Base-by-base conservation (phyloP, 2,113 vertebrate species). In the Cathartes aura region DNA sequence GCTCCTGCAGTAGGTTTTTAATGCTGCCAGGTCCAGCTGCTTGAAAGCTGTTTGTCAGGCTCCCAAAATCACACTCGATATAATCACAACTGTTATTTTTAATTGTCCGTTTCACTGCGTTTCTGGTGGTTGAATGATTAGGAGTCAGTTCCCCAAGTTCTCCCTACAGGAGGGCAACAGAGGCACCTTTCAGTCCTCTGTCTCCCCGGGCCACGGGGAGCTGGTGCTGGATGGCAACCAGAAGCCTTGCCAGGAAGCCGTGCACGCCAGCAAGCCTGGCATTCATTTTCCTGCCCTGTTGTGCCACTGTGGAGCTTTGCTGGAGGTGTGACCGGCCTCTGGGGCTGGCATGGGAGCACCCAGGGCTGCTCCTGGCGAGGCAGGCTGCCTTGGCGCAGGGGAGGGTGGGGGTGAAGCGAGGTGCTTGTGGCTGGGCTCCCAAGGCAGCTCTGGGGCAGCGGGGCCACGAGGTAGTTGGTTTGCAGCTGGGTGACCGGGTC, bases 1-100 rank as follows among this genome's bases (percentile, higher is more conserved):
- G 71, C 88, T 97, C 90, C 82, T 78, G 88, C 76, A 19, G 71
- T 42, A 24, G 53, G 23, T 9, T 94, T 87, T 87, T 6, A 36
- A 43, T 1, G 42, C 62, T 75, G 74, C 81, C 91, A 94, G 73
- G 26, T 59, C 64, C 87, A 71, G 78, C 96, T 93, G 85, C 92
- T 80, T 82, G 63, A 38, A 36, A 45, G 45, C 43, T 3, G 6
- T 14, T 84, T 82, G 73, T 66, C 93, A 90, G 38, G 74, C 79
- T 95, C 90, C 90, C 89, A 52, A 63, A 84, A 85, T 22, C 93
- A 23, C 63, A 3, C 82, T 90, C n/a, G 2, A 3, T 11, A 8
- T 42, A 59, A 60, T 34, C 75, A 9, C 80, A 53, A 73, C 71
- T 50, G 79, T 64, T 80, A 38, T 45, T 94, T 92, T 66, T 15